A percentile compares a stretch with the other conserved stretches of the same genome.
phyloP scores from a whole-genome alignment of 2,888 invertebrate genomes.

The Acrobasis repandana region DNA sequence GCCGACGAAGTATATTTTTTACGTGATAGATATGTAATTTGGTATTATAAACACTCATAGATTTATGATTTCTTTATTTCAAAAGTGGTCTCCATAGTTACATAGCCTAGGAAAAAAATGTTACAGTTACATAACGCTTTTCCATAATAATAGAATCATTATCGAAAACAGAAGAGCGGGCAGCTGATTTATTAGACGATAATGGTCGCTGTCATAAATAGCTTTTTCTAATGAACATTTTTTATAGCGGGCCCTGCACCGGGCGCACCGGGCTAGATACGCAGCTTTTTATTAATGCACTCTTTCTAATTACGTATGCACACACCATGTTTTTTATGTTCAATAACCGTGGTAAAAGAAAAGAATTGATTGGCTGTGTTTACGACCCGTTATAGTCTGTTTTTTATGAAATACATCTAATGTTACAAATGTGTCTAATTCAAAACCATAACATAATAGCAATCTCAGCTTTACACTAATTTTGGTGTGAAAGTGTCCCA shows the following conservation, averaged over 20 bases:
- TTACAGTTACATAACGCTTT: slow-evolving; percentile 83
- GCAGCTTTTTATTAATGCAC: slow-evolving; percentile 65
- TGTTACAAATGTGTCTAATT: background rate
- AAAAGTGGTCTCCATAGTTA: slow-evolving; percentile 51
- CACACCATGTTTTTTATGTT: slow-evolving; percentile 45
- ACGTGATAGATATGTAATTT: too few relatives aligned
- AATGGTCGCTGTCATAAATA: slow-evolving; percentile 82
- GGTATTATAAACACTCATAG: background rate
- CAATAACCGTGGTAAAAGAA: background rate
- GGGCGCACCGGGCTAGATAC: slow-evolving; percentile 58
- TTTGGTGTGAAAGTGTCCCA: too few relatives aligned
- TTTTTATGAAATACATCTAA: background rate
- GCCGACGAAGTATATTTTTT: too few relatives aligned
- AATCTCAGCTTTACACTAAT: too few relatives aligned
- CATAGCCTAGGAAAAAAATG: slow-evolving; percentile 59
- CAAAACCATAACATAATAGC: too few relatives aligned
- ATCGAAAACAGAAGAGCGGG: slow-evolving; percentile 83
- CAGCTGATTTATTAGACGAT: slow-evolving; percentile 83
- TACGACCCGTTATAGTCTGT: background rate
- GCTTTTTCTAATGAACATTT: slow-evolving; percentile 78
- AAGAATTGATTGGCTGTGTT: background rate
- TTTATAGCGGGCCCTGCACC: slow-evolving; percentile 56
- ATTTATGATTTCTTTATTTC: background rate
- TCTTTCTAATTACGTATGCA: slow-evolving; percentile 66
- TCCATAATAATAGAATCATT: slow-evolving; percentile 84